phyloP scores from a whole-genome alignment of 2,888 invertebrate genomes.

The Scotopteryx bipunctaria region DNA sequence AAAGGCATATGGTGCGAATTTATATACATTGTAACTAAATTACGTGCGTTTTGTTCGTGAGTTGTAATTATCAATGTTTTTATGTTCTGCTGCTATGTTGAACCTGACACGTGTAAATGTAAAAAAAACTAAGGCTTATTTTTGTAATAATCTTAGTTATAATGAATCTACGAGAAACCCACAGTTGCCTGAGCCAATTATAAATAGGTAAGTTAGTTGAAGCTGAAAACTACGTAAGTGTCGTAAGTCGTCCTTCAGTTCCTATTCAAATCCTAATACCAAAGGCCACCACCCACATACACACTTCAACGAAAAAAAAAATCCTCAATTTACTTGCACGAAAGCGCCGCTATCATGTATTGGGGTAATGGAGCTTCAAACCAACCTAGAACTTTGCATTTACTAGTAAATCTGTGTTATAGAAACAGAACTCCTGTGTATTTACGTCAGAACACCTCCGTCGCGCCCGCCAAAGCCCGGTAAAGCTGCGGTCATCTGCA shows the following conservation, averaged over 20 bases:
- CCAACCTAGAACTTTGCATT: constrained; percentile 6
- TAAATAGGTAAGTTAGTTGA: no score
- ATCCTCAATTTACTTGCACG: constrained; percentile 28
- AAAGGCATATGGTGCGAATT: constrained; percentile 23
- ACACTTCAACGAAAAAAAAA: constrained; percentile 20
- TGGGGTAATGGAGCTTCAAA: constrained; percentile 29
- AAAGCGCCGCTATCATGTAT: constrained; percentile 27
- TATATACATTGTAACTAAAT: constrained; percentile 36
- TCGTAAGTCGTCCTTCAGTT: neutral
- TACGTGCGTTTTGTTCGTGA: constrained; percentile 53
- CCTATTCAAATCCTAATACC: constrained; percentile 14
- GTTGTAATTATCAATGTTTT: constrained; percentile 48
- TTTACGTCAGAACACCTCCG: no score
- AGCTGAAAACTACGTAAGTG: no score
- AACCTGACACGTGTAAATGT: constrained; percentile 40
- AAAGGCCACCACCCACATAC: constrained; percentile 11
- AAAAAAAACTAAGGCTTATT: neutral
- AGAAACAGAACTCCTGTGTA: constrained; percentile 8
- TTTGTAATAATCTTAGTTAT: no score
- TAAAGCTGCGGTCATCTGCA: no score
- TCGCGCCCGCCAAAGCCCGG: no score
- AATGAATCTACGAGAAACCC: no score
- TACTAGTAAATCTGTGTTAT: neutral
- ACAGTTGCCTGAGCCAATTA: no score
- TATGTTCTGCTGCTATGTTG: constrained; percentile 47